Conservation (phyloP, 2,797 vertebrate species). For the Mastacembelus armatus region DNA sequence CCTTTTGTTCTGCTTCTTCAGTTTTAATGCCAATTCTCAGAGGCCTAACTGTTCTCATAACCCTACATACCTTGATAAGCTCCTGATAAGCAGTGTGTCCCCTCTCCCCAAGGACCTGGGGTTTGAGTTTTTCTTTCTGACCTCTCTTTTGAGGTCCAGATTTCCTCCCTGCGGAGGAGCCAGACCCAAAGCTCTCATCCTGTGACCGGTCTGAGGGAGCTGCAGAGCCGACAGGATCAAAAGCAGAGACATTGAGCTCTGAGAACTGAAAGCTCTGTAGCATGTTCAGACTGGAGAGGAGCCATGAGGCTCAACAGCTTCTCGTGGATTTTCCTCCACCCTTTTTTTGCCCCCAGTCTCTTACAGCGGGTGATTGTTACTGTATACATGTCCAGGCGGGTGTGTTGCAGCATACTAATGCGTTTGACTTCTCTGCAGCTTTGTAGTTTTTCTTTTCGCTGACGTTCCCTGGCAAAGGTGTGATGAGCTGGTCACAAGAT, state of each 20-base stretch:
- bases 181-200: slow-evolving; percentile 62
- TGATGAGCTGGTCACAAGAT: slow-evolving; percentile 43
- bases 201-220: slow-evolving; percentile 60
- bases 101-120: slow-evolving; percentile 48
- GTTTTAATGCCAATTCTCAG: slow-evolving; percentile 64
- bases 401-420: slow-evolving; percentile 44
- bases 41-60: slow-evolving; percentile 71
- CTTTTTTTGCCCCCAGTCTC: not conserved
- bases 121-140: slow-evolving; percentile 61
- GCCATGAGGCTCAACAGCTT: slow-evolving; percentile 36
- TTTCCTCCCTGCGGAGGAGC: slow-evolving; percentile 64
- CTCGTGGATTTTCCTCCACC: slow-evolving; percentile 26
- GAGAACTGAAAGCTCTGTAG: slow-evolving; percentile 50
- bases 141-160: slow-evolving; percentile 72
- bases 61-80: slow-evolving; percentile 61
- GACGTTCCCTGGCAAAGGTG: slow-evolving; percentile 39
- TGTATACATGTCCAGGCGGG: slow-evolving; percentile 25
- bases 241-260: slow-evolving; percentile 56
- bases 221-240: slow-evolving; percentile 69
- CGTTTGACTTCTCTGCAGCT: slow-evolving; percentile 11
- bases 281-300: slow-evolving; percentile 62
- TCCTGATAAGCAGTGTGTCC: slow-evolving; percentile 66
- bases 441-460: slow-evolving; percentile 32
- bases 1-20: slow-evolving; percentile 34
- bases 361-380: slow-evolving; percentile 10